phyloP scores from a whole-genome alignment of 2,113 vertebrate genomes.

The Hiodon tergisus region DNA sequence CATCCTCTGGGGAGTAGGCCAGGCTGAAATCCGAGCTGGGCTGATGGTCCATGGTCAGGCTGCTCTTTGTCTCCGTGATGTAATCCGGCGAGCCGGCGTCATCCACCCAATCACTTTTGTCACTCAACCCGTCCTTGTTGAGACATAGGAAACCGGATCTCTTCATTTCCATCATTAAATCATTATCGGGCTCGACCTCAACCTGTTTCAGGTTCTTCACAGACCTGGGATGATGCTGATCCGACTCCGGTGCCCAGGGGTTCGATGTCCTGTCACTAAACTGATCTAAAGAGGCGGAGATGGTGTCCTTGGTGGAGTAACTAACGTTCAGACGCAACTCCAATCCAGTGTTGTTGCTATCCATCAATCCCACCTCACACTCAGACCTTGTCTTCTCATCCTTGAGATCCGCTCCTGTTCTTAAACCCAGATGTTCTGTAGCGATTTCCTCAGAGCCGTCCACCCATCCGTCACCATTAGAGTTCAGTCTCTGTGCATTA shows the following conservation, averaged over 20 bases:
- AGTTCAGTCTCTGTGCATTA: conserved; percentile 39
- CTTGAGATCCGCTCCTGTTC: conserved; percentile 24
- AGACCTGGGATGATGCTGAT: conserved; percentile 31
- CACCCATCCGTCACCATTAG: conserved; percentile 17
- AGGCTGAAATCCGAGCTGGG: conserved; percentile 78
- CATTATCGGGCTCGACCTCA: conserved; percentile 60
- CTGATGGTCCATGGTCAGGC: conserved; percentile 65
- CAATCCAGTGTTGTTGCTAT: conserved; percentile 19
- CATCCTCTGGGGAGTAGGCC: conserved; percentile 71
- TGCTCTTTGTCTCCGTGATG: conserved; percentile 65
- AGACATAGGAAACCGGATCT: conserved; percentile 60
- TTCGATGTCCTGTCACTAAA: conserved; percentile 25
- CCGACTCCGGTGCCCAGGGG: conserved; percentile 35
- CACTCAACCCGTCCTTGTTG: conserved; percentile 56
- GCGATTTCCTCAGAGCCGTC: conserved; percentile 13
- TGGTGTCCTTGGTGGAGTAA: conserved; percentile 71
- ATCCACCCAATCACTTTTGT: conserved; percentile 58
- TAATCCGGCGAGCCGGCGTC: conserved; percentile 47
- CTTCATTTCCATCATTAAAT: conserved; percentile 54
- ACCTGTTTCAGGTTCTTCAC: conserved; percentile 28
- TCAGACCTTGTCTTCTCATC: conserved; percentile 28
- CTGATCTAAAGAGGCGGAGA: conserved; percentile 63
- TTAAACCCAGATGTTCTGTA: not conserved
- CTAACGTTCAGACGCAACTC: conserved; percentile 69
- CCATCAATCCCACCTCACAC: conserved; percentile 23